A percentile compares a stretch with the other conserved stretches of the same genome.
These are phyloP conservation scores for Oconnorella tubifera DNA, from an alignment of 2,888 invertebrate species.

Conservation along the genomic window DNA sequence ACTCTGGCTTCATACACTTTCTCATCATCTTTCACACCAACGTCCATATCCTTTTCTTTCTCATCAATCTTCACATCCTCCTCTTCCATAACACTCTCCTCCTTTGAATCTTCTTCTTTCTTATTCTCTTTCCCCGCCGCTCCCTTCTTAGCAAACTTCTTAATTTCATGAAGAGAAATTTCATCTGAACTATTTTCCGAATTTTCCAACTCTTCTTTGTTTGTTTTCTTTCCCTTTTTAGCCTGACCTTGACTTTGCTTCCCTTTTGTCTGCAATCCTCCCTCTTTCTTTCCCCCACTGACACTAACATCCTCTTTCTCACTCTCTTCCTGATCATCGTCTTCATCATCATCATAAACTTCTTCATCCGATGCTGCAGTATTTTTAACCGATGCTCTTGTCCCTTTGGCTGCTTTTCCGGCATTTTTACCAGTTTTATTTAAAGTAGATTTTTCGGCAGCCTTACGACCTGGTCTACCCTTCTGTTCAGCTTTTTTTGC, in stretches of 20 bases:
- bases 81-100: background rate
- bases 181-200: too few species aligned
- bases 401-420: background rate
- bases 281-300: background rate
- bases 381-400: background rate
- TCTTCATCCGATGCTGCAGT: slow-evolving; percentile 62
- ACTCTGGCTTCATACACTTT: background rate
- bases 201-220: too few species aligned
- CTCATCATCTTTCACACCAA: background rate
- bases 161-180: background rate
- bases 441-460: background rate
- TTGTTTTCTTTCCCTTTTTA: slow-evolving; percentile 2
- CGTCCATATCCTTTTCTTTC: background rate
- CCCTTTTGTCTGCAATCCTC: background rate
- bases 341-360: slow-evolving; percentile 57
- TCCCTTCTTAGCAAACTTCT: background rate
- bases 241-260: background rate
- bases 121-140: background rate
- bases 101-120: background rate
- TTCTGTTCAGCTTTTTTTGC: background rate
- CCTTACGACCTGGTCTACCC: background rate
- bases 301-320: slow-evolving; percentile 12
- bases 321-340: slow-evolving; percentile 63
- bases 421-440: background rate
- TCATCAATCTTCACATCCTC: background rate